phyloP scores from a whole-genome alignment of 2,113 vertebrate species.

The Crypturellus undulatus region DNA sequence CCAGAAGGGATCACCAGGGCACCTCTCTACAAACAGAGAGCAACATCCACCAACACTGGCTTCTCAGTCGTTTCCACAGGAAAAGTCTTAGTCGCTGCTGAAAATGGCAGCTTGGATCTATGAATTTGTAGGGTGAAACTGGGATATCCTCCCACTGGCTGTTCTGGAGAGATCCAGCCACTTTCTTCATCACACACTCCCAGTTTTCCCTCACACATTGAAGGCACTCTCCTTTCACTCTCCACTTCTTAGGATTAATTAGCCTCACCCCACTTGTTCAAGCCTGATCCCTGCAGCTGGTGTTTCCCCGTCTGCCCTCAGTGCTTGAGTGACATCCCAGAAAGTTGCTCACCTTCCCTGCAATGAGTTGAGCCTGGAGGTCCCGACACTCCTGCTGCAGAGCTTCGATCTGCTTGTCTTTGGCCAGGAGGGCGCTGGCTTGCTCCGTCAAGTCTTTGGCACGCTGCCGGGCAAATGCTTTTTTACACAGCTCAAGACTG shows the following conservation, averaged over 20 bases:
- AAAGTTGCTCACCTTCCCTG: conserved; percentile 83
- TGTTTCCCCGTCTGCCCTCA: not conserved
- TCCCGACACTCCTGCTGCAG: conserved; percentile 90
- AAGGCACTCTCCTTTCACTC: not conserved
- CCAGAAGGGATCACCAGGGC: not conserved
- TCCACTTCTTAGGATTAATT: not conserved
- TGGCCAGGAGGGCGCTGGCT: conserved; percentile 89
- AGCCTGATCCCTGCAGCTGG: not conserved
- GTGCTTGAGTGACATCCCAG: not conserved
- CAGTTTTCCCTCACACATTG: not conserved
- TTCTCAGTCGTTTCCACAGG: not conserved
- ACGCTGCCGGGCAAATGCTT: conserved; percentile 91
- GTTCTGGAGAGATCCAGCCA: not conserved
- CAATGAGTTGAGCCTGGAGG: conserved; percentile 84
- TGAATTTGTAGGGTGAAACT: not conserved
- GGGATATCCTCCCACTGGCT: not conserved
- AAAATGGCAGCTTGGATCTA: not conserved
- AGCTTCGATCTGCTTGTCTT: conserved; percentile 94
- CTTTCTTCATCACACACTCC: not conserved
- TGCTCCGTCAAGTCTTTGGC: conserved; percentile 93
- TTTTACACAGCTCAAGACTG: conserved; percentile 89
- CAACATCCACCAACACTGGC: not conserved
- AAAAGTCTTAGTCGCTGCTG: not conserved
- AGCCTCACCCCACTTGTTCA: not conserved
- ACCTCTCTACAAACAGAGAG: not conserved